Base-by-base conservation (phyloP, 2,888 invertebrate genomes). In the Dryococelus australis region DNA sequence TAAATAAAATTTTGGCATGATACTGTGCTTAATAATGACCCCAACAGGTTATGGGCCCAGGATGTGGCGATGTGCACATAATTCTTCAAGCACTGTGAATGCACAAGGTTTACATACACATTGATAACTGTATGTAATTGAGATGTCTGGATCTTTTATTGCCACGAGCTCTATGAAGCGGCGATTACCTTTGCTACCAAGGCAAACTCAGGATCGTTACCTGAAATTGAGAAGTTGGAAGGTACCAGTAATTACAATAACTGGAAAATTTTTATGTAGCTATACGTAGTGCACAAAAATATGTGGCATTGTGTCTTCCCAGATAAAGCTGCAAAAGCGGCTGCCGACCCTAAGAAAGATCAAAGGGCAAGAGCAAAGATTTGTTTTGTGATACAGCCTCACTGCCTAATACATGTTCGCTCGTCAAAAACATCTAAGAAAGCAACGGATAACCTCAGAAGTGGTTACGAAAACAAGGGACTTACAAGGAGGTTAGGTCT, bases 401-500 rank as follows among this genome's bases (percentile, higher is more conserved):
- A 65, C 16, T 65, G 65, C n/a, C 65, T 65, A n/a, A 65, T 65
- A n/a, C 24, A 65, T 65, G 65, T 65, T 8, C 65, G n/a, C 24
- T 65, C 65, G n/a, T 65, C 65, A 16, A 65, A 65, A 65, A 65
- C 65, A 9, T 20, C 65, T n/a, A n/a, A 8, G 16, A 20, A 65
- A 65, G 65, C 6, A n/a, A 12, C 12, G 24, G n/a, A 65, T n/a
- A 65, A n/a, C n/a, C 65, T 65, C 24, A 65, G 24, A 5, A 20
- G 0, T 65, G 65, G 12, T n/a, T 65, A 65, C 24, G 65, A 65
- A 65, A n/a, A 16, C 65, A 65, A 65, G 8, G n/a, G n/a, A n/a
- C 65, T 65, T n/a, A 65, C 65, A 65, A 16, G 65, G n/a, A 65
- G 65, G n/a, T n/a, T 65, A n/a, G 65, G 65, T 65, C n/a, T 65